These are phyloP conservation scores for Carassius gibelio DNA, from an alignment of 2,113 vertebrate species.

Conservation along the genomic window DNA sequence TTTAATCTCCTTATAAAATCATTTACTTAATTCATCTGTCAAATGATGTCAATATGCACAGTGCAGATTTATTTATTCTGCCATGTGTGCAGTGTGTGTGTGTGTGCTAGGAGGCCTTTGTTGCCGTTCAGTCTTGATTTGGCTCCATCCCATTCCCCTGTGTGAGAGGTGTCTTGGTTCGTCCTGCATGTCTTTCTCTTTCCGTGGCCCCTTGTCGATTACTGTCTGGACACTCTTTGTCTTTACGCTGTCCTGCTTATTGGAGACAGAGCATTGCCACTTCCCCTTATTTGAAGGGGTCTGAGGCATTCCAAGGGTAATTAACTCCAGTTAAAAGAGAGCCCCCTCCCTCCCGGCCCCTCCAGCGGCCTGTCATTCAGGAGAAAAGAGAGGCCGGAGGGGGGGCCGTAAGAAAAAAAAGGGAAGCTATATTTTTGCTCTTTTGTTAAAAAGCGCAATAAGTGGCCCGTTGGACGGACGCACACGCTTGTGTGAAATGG, in stretches of 20 bases:
- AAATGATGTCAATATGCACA: conserved; percentile 80
- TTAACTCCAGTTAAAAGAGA: conserved; percentile 91
- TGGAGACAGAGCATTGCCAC: conserved; percentile 78
- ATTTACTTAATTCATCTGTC: conserved; percentile 86
- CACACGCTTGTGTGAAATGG: conserved; percentile 43
- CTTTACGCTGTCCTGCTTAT: conserved; percentile 69
- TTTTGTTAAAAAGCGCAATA: conserved; percentile 78
- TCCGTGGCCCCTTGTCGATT: conserved; percentile 54
- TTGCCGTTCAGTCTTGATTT: conserved; percentile 54
- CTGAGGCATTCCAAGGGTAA: conserved; percentile 85
- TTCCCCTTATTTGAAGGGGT: conserved; percentile 84
- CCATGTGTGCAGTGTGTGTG: conserved; percentile 55
- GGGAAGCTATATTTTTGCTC: conserved; percentile 69
- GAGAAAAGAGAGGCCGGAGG: conserved; percentile 61
- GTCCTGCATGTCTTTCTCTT: conserved; percentile 40
- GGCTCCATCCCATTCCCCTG: conserved; percentile 38
- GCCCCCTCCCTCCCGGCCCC: conserved; percentile 36
- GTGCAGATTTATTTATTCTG: conserved; percentile 70
- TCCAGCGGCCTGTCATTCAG: conserved; percentile 78
- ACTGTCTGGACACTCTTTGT: conserved; percentile 67
- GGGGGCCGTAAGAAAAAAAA: conserved; percentile 50
- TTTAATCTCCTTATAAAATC: conserved; percentile 86
- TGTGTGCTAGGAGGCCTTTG: conserved; percentile 50
- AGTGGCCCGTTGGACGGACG: conserved; percentile 64
- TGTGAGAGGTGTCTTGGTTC: conserved; percentile 50